These are phyloP conservation scores for Coryphaenoides rupestris DNA, from an alignment of 2,113 vertebrate species.

Conservation along the genomic window DNA sequence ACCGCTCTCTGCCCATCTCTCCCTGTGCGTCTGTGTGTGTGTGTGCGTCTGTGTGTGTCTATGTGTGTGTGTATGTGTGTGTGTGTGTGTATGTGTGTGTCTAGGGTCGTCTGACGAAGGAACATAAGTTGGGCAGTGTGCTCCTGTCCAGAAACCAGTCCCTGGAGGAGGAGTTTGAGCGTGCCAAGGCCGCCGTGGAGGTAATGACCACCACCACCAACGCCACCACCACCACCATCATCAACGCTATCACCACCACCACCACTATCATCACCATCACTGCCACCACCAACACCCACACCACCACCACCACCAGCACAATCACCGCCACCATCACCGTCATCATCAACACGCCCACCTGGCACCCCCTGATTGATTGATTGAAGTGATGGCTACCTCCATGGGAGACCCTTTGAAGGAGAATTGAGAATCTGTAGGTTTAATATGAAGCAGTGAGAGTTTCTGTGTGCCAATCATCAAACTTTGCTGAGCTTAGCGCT, in stretches of 20 bases:
- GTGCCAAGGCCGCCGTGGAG: slow-evolving; percentile 98
- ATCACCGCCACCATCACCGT: too few species aligned
- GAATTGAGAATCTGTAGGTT: slow-evolving; percentile 1
- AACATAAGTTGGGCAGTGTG: slow-evolving; percentile 86
- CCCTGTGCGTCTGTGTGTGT: slow-evolving; percentile 38
- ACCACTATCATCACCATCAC: too few species aligned
- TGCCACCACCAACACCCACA: too few species aligned
- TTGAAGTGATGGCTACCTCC: too few species aligned
- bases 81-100: slow-evolving; percentile 40
- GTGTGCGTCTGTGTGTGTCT: slow-evolving; percentile 29
- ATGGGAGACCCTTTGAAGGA: neutral
- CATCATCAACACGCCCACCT: too few species aligned
- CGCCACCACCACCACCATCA: too few species aligned
- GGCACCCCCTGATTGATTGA: too few species aligned
- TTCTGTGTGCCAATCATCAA: too few species aligned
- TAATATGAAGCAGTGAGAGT: too few species aligned
- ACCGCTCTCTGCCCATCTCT: slow-evolving; percentile 33
- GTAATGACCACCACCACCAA: slow-evolving; percentile 74
- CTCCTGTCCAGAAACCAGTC: slow-evolving; percentile 94
- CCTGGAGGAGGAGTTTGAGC: slow-evolving; percentile 97
- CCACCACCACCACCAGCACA: too few species aligned
- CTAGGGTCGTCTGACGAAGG: slow-evolving; percentile 85
- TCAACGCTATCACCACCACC: too few species aligned
- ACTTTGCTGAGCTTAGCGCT: too few species aligned
- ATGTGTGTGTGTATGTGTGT: slow-evolving; percentile 41